Base-by-base conservation (phyloP, 2,888 invertebrate species). In the Polymixis flavicincta region DNA sequence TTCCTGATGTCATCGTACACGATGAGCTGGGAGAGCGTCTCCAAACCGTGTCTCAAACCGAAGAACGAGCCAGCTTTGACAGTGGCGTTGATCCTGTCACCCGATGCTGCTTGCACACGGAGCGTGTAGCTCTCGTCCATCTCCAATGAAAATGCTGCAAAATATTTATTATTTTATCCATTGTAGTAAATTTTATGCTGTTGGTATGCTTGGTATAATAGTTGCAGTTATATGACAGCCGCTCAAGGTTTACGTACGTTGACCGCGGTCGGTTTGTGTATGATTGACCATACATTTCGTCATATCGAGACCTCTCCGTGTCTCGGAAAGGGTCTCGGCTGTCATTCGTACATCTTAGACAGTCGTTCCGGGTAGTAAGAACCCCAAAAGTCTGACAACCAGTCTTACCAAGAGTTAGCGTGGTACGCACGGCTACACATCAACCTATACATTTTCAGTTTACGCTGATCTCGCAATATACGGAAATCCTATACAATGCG, bases 1-100 rank as follows among this genome's bases (percentile, higher is more conserved):
- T 97, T 95, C 66, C 97, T 94, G 65, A 97, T 93, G 78, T 98
- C 97, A 86, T 98, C 98, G 83, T 96, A 97, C 7, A 98, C 96
- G 57, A 98, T 97, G 37, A 98, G 92, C 88, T 98, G 98, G 0
- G 96, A 94, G 7, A 98, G 92, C 0, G 98, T 98, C 93, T 98
- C 98, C 67, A 98, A 88, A 0, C 97, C 98, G 87, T 98, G 97
- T 8, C 98, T 95, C 0, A 97, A 95, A 0, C 98, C 98, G 89
- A 98, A 98, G 92, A 97, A 98, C 5, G 96, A 97, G 8, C 94
- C 91, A 0, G 97, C 97, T 0, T 87, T 91, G 71, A 98, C 96
- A 0, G 96, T 96, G 0, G 97, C 97, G 73, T 97, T 96, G 68
- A 97, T 92, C 67, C 93, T 92, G n/a, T 97, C 97, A 64, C 94